phyloP scores from a whole-genome alignment of 2,797 vertebrate genomes.

The Helicolenus hilgendorfi region DNA sequence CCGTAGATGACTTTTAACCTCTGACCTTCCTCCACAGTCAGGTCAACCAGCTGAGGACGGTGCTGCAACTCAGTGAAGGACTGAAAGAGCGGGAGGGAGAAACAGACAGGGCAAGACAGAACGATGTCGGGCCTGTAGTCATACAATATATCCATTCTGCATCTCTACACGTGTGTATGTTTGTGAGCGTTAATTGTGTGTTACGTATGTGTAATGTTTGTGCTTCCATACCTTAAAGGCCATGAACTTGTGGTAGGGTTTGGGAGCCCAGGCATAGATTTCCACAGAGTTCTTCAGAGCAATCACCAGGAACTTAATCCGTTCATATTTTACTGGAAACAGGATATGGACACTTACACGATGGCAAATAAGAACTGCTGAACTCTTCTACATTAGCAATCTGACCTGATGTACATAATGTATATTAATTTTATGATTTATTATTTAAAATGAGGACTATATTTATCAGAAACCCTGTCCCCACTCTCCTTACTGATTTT shows the following conservation, averaged over 20 bases:
- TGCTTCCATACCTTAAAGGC: conserved; percentile 92
- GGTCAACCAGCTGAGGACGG: conserved; percentile 94
- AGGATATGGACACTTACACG: not conserved
- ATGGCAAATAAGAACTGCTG: not conserved
- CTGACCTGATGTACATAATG: not conserved
- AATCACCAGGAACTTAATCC: conserved; percentile 96
- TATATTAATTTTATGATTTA: not conserved
- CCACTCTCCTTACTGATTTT: not conserved
- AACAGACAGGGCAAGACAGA: not conserved
- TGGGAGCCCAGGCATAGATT: conserved; percentile 96
- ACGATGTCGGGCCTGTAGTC: not conserved
- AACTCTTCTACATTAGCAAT: not conserved
- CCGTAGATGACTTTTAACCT: conserved; percentile 96
- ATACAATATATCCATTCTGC: not conserved
- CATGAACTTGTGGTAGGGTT: conserved; percentile 98
- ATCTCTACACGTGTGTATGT: not conserved
- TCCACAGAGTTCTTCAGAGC: conserved; percentile 95
- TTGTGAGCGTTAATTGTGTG: not conserved
- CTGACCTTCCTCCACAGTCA: conserved; percentile 96
- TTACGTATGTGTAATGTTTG: not conserved
- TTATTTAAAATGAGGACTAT: not conserved
- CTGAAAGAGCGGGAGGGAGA: conserved; percentile 74
- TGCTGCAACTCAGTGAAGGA: conserved; percentile 98
- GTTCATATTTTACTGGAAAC: conserved; percentile 94
- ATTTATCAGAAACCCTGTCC: not conserved